Evolutionary conservation across 2,797 vertebrate genomes (phyloP).

Genomic region (Masticophis lateralis): DNA sequence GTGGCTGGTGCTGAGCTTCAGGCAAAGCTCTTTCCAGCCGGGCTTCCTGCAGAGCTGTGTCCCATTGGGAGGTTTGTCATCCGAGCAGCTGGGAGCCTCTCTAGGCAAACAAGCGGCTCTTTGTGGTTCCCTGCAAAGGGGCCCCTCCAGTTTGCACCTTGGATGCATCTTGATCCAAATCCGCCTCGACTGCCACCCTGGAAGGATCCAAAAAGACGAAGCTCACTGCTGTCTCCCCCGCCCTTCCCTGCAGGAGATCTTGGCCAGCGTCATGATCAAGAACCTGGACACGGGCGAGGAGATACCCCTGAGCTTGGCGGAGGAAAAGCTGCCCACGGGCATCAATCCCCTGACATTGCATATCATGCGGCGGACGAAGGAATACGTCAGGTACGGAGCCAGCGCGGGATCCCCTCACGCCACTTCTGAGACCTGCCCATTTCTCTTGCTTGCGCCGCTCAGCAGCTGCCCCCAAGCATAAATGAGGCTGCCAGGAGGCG

Average conservation of each 20-base stretch:
- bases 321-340: slow-evolving; percentile 95
- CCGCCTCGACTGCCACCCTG: neutral
- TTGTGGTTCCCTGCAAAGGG: neutral
- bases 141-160: neutral
- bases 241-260: slow-evolving; percentile 84
- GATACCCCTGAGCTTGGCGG: slow-evolving; percentile 95
- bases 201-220: neutral
- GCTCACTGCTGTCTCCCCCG: neutral
- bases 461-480: neutral
- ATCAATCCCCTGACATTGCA: slow-evolving; percentile 97
- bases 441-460: neutral
- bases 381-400: slow-evolving; percentile 91
- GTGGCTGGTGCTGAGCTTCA: neutral
- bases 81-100: neutral
- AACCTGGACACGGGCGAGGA: slow-evolving; percentile 99
- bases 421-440: neutral
- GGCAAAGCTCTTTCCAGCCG: neutral
- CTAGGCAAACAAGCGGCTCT: neutral
- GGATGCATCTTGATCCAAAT: neutral
- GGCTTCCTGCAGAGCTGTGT: neutral
- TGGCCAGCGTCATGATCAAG: slow-evolving; percentile 99
- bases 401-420: neutral
- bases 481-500: neutral
- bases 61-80: neutral
- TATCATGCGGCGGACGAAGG: slow-evolving; percentile 99